Conservation (phyloP, 2,888 invertebrate genomes). For the Orthosia cruda region DNA sequence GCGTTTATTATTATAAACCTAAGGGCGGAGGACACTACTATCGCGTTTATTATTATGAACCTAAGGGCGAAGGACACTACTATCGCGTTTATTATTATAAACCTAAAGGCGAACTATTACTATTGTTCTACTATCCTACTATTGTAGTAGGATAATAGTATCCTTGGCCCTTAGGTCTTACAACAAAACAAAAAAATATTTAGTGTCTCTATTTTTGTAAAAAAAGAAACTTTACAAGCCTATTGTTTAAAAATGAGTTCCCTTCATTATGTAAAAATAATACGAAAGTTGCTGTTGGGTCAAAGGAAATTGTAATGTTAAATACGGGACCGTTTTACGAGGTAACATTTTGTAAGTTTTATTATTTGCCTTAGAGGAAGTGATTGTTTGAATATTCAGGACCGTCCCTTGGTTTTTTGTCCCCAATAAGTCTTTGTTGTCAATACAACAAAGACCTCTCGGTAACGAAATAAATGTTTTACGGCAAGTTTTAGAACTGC, state of each 20-base stretch:
- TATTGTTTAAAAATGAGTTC: conserved; percentile 67
- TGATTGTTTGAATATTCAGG: conserved; percentile 63
- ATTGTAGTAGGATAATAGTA: neutral
- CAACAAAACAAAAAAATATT: conserved; percentile 9
- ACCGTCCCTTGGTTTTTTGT: conserved; percentile 42
- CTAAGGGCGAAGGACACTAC: no score
- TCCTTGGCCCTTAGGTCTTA: conserved; percentile 2
- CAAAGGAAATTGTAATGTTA: conserved; percentile 71
- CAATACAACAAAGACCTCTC: neutral
- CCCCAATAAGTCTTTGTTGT: conserved; percentile 45
- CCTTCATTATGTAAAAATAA: conserved; percentile 67
- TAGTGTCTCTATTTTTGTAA: conserved; percentile 3
- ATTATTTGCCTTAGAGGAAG: conserved; percentile 54
- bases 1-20: no score
- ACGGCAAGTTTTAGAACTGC: neutral
- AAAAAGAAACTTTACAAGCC: conserved; percentile 32
- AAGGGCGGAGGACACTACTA: no score
- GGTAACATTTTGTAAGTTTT: conserved; percentile 53
- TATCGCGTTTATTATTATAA: no score
- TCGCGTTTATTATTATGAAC: no score
- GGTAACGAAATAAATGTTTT: conserved; percentile 11
- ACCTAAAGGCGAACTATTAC: no score
- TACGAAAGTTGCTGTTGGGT: conserved; percentile 65
- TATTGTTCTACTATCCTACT: no score
- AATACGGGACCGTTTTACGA: conserved; percentile 57